phyloP scores from a whole-genome alignment of 2,113 vertebrate genomes.

The Phyllopteryx taeniolatus region DNA sequence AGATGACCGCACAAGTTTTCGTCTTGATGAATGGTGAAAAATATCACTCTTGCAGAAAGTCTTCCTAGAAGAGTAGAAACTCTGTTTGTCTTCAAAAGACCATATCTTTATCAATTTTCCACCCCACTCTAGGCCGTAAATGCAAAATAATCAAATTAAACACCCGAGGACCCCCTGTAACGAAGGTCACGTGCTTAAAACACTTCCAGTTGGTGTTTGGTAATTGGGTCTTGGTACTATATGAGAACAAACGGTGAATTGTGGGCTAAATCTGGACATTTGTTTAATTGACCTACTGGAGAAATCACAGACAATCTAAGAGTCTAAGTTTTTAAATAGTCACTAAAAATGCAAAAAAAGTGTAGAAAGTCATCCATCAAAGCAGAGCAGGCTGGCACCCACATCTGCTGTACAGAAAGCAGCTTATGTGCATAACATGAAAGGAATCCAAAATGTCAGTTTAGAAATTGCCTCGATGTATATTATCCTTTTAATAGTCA shows the following conservation, averaged over 20 bases:
- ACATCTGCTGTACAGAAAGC: not conserved
- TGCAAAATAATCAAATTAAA: not conserved
- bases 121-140: no score
- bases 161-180: not conserved
- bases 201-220: not conserved
- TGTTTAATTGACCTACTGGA: not conserved
- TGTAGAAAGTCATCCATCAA: not conserved
- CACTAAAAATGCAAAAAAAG: not conserved
- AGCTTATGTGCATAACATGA: not conserved
- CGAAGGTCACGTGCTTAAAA: not conserved
- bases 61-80: not conserved
- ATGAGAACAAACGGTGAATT: not conserved
- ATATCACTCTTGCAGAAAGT: not conserved
- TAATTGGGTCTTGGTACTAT: not conserved
- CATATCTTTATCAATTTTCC: not conserved
- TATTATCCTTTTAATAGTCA: not conserved
- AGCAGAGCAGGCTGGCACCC: not conserved
- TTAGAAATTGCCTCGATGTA: not conserved
- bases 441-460: not conserved
- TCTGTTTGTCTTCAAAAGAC: not conserved
- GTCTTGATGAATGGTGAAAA: not conserved
- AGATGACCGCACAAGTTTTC: no score
- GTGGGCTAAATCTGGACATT: conserved; percentile 1
- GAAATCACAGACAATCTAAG: not conserved
- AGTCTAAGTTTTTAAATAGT: not conserved